Percentiles rank a stretch among this genome's conserved stretches.
phyloP scores from a whole-genome alignment of 2,113 vertebrate genomes.

The Hippoglossus stenolepis region DNA sequence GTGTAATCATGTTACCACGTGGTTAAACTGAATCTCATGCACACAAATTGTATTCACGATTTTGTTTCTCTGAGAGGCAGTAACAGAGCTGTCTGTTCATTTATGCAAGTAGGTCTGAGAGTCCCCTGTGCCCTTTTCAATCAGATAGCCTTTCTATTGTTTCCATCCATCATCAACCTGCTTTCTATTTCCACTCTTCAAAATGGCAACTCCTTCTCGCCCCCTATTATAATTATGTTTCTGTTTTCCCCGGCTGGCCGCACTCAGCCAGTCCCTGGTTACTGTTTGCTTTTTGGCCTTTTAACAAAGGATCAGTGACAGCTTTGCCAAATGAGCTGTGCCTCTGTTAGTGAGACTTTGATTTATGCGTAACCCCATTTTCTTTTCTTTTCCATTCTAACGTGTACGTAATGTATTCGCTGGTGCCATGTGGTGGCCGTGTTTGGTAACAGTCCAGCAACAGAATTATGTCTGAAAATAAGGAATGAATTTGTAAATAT shows the following conservation, averaged over 20 bases:
- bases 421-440: too few relatives aligned
- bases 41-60: neutral
- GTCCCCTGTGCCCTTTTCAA: slow-evolving; percentile 24
- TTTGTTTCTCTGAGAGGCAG: neutral
- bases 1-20: too few relatives aligned
- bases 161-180: neutral
- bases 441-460: too few relatives aligned
- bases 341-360: slow-evolving; percentile 17
- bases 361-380: slow-evolving; percentile 14
- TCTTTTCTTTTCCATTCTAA: neutral
- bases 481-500: too few relatives aligned
- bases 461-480: neutral
- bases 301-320: slow-evolving; percentile 61
- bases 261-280: slow-evolving; percentile 26
- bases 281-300: slow-evolving; percentile 56
- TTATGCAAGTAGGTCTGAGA: slow-evolving; percentile 1
- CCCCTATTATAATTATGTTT: neutral
- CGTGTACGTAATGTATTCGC: neutral
- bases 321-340: slow-evolving; percentile 60
- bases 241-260: slow-evolving; percentile 36
- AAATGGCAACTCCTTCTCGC: slow-evolving; percentile 35
- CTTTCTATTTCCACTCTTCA: neutral
- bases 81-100: slow-evolving; percentile 3
- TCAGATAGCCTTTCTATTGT: slow-evolving; percentile 8
- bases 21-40: neutral